Base-by-base conservation (phyloP, 2,797 vertebrate genomes). In the Eremophila alpestris region DNA sequence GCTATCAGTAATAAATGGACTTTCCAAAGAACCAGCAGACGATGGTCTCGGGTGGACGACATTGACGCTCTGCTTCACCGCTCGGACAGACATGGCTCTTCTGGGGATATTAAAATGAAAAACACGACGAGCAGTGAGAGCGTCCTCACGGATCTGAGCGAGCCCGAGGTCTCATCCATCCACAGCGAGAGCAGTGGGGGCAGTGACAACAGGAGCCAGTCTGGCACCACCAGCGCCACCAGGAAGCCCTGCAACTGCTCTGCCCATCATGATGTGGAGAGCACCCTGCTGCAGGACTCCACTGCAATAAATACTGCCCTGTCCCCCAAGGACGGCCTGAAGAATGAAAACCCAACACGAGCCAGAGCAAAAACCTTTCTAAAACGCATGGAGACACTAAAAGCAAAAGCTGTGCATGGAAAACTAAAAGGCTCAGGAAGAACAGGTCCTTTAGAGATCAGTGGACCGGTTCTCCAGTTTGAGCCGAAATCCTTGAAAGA, bases 1-100 rank as follows among this genome's bases (percentile, higher is more conserved):
- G 99, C 99, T 54, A 99, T 99, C 97, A 99, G 99, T 93, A 99
- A 99, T 98, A 99, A 99, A 99, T 99, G 99, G 99, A 99, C 99
- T 87, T 99, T 99, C 98, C 99, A 99, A 97, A 98, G 98, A 98
- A 99, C 98, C 95, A 99, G 99, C 97, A 98, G 98, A 81, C 98
- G 99, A 67, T 99, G 99, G 99, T 99, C 99, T 96, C 98, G 99
- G 55, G 98, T 99, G 96, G 99, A 99, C 92, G 98, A 99, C 97
- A 98, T 99, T 73, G 98, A 99, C 89, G 97, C 98, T 34, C 97
- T 99, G 80, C 97, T 99, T 93, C 98, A 98, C 41, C 97, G 81
- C 21, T 94, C 97, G 38, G 98, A 98, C 93, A 97, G 95, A 73
- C 98, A 98, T 94, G 98, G 98, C 74, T 98, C 97, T 32, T 95